Base-by-base conservation (phyloP, 2,113 vertebrate genomes). In the Zosterops pallidus region DNA sequence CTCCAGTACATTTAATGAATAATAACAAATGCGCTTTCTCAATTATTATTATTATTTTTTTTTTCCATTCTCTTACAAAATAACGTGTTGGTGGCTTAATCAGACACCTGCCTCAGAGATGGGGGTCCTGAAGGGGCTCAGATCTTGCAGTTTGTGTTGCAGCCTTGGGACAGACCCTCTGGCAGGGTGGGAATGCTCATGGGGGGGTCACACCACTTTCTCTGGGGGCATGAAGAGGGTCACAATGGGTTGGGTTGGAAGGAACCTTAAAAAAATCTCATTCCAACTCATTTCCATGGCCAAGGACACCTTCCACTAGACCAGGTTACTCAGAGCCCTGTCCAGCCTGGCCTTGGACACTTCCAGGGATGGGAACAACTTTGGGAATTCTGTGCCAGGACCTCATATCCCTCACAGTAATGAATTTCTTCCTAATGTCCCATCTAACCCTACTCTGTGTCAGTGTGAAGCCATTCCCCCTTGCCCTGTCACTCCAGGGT, bases 1-100 rank as follows among this genome's bases (percentile, higher is more conserved):
- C 84, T 92, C 82, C 47, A 55, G 91, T 67, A 95, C 87, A 80
- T 63, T 77, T 92, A 93, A 86, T 91, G 82, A 90, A 81, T 90
- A 91, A 89, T 53, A 92, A 95, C 65, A 88, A 91, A 68, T 24
- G n/a, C 5, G 22, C 55, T 81, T 74, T 88, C 80, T 72, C 53
- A 50, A 49, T 53, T 33, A 10, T 9, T 23, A 5, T 12, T n/a
- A 29, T 52, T 39, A 39, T 39, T 39, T 56, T 64, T 56, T 55
- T 56, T 77, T 68, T 20, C 9, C 9, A 9, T 82, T 80, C 33
- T 82, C 75, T 83, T 77, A 33, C 21, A 41, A 87, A 83, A 74
- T 11, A 47, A 67, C 0, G 1, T 55, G 39, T 16, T 65, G 6
- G 63, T 83, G 62, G 50, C 21, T 90, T 15, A n/a, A 62, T 83